Conservation (phyloP, 2,797 vertebrate genomes). For the Carduelis carduelis region DNA sequence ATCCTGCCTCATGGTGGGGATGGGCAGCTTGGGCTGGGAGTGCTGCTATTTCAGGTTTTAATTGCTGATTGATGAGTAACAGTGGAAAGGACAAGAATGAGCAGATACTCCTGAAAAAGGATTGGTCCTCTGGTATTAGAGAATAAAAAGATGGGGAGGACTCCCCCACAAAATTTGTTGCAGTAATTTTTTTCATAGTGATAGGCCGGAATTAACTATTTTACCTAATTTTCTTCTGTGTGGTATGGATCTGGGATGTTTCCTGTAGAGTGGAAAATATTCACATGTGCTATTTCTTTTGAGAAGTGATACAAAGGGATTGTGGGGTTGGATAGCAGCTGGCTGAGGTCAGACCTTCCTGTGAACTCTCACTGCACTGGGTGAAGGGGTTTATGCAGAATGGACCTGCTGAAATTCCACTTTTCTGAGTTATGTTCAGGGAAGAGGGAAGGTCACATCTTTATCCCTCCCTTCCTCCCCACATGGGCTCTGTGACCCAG, state of each 20-base stretch:
- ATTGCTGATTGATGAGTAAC: neutral
- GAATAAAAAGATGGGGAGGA: neutral
- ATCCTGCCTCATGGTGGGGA: accelerated
- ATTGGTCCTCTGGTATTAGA: neutral
- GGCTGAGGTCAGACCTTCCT: neutral
- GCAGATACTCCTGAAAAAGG: neutral
- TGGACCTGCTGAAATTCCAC: neutral
- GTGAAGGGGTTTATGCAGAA: accelerated
- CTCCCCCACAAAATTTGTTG: neutral
- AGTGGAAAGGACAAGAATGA: neutral
- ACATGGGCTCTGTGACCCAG: neutral
- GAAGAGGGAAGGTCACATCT: neutral
- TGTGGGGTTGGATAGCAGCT: neutral
- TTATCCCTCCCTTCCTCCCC: neutral
- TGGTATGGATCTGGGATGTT: neutral
- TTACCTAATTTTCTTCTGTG: neutral
- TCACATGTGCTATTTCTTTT: neutral
- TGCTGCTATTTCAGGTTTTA: neutral
- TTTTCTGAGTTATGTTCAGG: neutral
- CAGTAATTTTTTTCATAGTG: neutral
- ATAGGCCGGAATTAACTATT: neutral
- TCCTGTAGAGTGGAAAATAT: neutral
- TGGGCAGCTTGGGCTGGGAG: neutral
- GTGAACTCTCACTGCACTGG: accelerated
- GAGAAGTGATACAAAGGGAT: neutral